Conservation (phyloP, 2,797 vertebrate genomes). For the Anas bernieri region DNA sequence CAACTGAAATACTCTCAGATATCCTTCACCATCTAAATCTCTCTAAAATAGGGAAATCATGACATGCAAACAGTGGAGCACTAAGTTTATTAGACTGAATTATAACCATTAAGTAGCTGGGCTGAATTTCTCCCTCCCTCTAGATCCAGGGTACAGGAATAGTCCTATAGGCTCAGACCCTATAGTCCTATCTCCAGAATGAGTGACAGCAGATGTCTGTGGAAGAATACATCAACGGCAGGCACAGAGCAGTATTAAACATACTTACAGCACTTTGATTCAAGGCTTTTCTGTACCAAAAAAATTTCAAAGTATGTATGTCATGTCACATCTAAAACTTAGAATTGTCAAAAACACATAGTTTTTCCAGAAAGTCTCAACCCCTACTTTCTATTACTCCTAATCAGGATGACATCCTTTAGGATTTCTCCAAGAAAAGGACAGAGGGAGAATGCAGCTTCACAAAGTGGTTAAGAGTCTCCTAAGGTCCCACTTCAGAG, state of each 20-base stretch:
- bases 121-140: background rate
- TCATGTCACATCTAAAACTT: background rate
- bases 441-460: background rate
- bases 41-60: background rate
- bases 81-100: background rate
- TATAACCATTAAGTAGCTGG: background rate
- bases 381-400: background rate
- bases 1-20: background rate
- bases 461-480: background rate
- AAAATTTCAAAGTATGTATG: background rate
- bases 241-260: rapidly evolving
- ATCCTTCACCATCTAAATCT: background rate
- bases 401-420: background rate
- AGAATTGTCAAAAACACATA: background rate
- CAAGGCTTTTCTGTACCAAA: background rate
- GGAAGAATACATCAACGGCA: background rate
- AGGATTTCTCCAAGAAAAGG: background rate
- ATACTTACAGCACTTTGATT: background rate
- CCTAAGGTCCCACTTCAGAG: background rate
- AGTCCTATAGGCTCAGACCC: background rate
- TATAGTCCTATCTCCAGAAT: background rate
- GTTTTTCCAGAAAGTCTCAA: background rate
- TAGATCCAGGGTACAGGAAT: background rate
- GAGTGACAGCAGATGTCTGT: background rate
- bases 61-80: background rate